These are phyloP conservation scores for Sebastes vulpes DNA, from an alignment of 2,797 vertebrate genomes.

Conservation along the genomic window DNA sequence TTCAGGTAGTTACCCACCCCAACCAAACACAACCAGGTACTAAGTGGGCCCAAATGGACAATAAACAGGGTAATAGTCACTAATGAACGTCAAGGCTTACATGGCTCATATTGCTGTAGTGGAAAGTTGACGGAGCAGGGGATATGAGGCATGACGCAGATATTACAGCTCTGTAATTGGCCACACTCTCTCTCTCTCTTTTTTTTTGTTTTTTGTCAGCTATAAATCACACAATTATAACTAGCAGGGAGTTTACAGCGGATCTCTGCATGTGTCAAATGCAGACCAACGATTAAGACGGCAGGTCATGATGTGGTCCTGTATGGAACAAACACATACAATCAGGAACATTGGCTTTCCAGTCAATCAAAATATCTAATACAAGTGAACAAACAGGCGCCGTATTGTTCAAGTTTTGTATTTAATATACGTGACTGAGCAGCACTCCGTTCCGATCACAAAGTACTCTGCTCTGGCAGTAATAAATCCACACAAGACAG, in stretches of 20 bases:
- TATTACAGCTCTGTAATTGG: constrained; percentile 60
- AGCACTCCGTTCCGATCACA: constrained; percentile 42
- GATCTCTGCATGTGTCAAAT: constrained; percentile 10
- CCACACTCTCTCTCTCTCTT: neutral
- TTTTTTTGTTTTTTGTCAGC: constrained; percentile 13
- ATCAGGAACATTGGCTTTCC: neutral
- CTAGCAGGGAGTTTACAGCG: neutral
- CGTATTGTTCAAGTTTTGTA: constrained; percentile 7
- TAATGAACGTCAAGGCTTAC: constrained; percentile 61
- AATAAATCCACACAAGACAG: constrained; percentile 58
- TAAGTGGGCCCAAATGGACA: constrained; percentile 65
- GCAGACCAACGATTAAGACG: neutral
- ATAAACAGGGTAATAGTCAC: constrained; percentile 57
- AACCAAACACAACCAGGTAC: constrained; percentile 37
- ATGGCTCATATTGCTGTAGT: constrained; percentile 43
- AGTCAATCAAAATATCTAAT: neutral
- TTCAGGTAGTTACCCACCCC: constrained; percentile 44
- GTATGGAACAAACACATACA: neutral
- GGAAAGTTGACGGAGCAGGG: constrained; percentile 44
- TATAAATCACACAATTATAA: constrained; percentile 66
- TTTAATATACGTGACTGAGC: constrained; percentile 33
- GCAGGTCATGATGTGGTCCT: neutral
- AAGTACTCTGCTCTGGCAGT: constrained; percentile 35
- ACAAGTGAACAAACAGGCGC: constrained; percentile 29
- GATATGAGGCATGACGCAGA: constrained; percentile 57